Percentiles rank a stretch among this genome's conserved stretches.
Conservation (phyloP, 2,888 invertebrate species). For the Drosophila austrosaltans region DNA sequence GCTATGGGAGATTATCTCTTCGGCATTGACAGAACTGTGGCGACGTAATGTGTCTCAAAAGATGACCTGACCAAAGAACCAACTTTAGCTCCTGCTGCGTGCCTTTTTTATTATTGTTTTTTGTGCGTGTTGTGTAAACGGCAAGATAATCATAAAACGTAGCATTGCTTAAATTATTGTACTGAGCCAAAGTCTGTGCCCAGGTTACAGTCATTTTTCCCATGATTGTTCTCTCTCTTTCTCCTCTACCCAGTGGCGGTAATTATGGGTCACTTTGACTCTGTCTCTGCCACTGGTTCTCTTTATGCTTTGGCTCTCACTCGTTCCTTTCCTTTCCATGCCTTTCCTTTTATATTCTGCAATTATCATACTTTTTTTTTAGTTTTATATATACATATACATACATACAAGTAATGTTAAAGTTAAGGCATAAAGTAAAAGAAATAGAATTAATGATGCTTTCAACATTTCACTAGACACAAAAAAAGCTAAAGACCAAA, state of each 20-base stretch:
- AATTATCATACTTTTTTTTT: slow-evolving; percentile 59
- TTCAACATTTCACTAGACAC: slow-evolving; percentile 75
- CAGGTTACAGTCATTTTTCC: slow-evolving; percentile 58
- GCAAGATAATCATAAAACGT: slow-evolving; percentile 73
- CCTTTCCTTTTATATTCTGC: slow-evolving; percentile 48
- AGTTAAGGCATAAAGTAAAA: slow-evolving; percentile 50
- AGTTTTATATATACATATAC: not conserved
- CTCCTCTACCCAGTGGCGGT: slow-evolving; percentile 45
- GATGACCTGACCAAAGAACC: slow-evolving; percentile 20
- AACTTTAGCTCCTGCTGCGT: slow-evolving; percentile 32
- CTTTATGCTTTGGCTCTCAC: not conserved
- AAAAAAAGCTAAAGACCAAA: slow-evolving; percentile 42
- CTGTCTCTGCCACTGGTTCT: slow-evolving; percentile 37
- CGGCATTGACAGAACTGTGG: slow-evolving; percentile 56
- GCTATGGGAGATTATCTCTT: slow-evolving; percentile 60
- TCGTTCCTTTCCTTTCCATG: slow-evolving; percentile 8
- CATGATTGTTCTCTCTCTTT: slow-evolving; percentile 71
- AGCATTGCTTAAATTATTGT: slow-evolving; percentile 74
- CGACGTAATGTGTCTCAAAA: slow-evolving; percentile 18
- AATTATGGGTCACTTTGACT: slow-evolving; percentile 76
- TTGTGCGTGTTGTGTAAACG: slow-evolving; percentile 64
- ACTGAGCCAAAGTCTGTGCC: slow-evolving; percentile 25
- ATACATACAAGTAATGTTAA: slow-evolving; percentile 51
- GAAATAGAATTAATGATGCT: slow-evolving; percentile 67
- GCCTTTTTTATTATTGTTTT: not conserved